These are phyloP conservation scores for Neoseiulus cucumeris DNA, from an alignment of 1,140 invertebrate genomes.

Conservation along the genomic window DNA sequence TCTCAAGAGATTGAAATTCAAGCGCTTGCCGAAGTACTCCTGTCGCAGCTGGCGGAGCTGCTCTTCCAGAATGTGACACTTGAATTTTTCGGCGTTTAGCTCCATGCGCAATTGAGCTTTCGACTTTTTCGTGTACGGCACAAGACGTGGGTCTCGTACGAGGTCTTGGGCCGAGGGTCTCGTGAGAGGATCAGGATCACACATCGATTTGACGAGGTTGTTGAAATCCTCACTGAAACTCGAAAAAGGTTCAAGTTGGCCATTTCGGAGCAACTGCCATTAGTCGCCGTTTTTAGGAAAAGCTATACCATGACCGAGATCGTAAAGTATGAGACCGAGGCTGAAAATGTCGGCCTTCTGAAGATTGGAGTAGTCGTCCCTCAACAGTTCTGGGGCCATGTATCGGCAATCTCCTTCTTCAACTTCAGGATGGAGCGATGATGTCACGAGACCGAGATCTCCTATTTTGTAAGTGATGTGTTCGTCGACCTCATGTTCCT, in stretches of 20 bases:
- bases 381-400: conserved; percentile 61
- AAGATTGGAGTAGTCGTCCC: conserved; percentile 53
- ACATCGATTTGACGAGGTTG: conserved; percentile 47
- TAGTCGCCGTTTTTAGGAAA: conserved; percentile 67
- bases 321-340: conserved; percentile 56
- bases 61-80: conserved; percentile 41
- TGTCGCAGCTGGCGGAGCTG: conserved; percentile 23
- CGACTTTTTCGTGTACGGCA: conserved; percentile 48
- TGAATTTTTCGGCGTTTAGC: conserved; percentile 51
- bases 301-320: conserved; percentile 48
- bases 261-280: conserved; percentile 60
- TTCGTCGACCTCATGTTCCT: conserved; percentile 39
- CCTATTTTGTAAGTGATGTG: conserved; percentile 70
- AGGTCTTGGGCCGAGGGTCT: conserved; percentile 43
- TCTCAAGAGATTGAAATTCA: neutral
- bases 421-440: conserved; percentile 51
- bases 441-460: conserved; percentile 71
- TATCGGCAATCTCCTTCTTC: conserved; percentile 88
- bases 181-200: conserved; percentile 38
- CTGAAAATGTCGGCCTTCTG: conserved; percentile 77
- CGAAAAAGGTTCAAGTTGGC: conserved; percentile 42
- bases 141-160: conserved; percentile 41
- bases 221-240: conserved; percentile 45
- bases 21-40: neutral
- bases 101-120: conserved; percentile 55